Base-by-base conservation (phyloP, 2,888 invertebrate species). In the Sclerodermus sp. region DNA sequence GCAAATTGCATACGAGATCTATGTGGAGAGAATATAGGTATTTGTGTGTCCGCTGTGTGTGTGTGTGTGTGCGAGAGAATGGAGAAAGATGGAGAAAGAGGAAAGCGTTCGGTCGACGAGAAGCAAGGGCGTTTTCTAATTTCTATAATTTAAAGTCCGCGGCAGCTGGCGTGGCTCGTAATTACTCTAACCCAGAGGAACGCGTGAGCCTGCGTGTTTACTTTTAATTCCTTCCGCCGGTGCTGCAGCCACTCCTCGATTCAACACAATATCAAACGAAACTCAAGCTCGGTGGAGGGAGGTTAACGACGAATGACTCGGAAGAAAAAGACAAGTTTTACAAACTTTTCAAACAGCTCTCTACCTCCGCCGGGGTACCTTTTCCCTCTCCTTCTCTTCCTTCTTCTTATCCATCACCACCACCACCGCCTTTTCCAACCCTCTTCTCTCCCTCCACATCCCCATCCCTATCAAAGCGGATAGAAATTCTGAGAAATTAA, bases 91-190 rank as follows among this genome's bases (percentile, higher is more conserved):
- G 42, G 40, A 41, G 44, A 39, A 30, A 38, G 48, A 40, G 42
- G 43, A 30, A 51, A 46, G 39, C 37, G 49, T 31, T 31, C 13
- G 45, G 34, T 29, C 52, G 45, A 57, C 60, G 62, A 53, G 57
- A 57, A 57, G 63, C 62, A 66, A 60, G 68, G 70, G 68, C 69
- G 70, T 76, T 76, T 76, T 71, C 74, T 75, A 76, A 76, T 76
- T 76, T 75, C 74, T 76, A 75, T 75, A 76, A 76, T 76, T 76
- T 74, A 74, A 76, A 76, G 70, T 74, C 73, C 69, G 70, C 74
- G 70, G 74, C 76, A 76, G 76, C 75, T 76, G 76, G 75, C 73
- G 74, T 68, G 70, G 69, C 73, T 71, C 72, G 76, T 76, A 75
- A 76, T 76, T 76, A 76, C 76, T 76, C 74, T 74, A 75, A 76